Evolutionary conservation across 1,140 invertebrate genomes (phyloP).

Genomic region (Glomeris maerens): DNA sequence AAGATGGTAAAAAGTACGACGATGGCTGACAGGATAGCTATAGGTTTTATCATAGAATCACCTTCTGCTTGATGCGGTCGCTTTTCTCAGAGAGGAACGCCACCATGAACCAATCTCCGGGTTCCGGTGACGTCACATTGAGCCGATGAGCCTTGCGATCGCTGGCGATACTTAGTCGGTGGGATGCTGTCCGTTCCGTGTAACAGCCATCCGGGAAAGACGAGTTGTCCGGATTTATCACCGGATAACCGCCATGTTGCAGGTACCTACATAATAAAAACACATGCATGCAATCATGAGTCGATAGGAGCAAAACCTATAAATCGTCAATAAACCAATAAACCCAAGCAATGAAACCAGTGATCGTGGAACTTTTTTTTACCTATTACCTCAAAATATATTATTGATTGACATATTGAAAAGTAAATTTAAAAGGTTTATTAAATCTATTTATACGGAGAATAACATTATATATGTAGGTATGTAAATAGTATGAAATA

Average conservation of each 20-base stretch:
- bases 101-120: slow-evolving; percentile 63
- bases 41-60: slow-evolving; percentile 16
- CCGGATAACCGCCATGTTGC: slow-evolving; percentile 54
- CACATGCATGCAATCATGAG: too few species aligned
- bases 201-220: slow-evolving; percentile 46
- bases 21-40: neutral
- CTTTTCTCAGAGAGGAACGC: slow-evolving; percentile 52
- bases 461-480: too few species aligned
- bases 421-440: too few species aligned
- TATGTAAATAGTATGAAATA: too few species aligned
- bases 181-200: slow-evolving; percentile 26
- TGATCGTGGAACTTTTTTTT: too few species aligned
- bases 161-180: slow-evolving; percentile 32
- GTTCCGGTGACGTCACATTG: slow-evolving; percentile 41
- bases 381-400: too few species aligned
- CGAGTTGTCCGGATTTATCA: slow-evolving; percentile 57
- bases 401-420: too few species aligned
- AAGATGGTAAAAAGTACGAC: too few species aligned
- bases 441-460: too few species aligned
- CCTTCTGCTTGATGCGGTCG: slow-evolving; percentile 40
- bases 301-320: too few species aligned
- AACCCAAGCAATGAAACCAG: too few species aligned
- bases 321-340: too few species aligned
- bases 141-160: slow-evolving; percentile 36
- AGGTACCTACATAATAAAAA: slow-evolving; percentile 32